A percentile compares a stretch with the other conserved stretches of the same genome.
Conservation (phyloP, 2,797 vertebrate genomes). For the Lophotriccus pileatus region DNA sequence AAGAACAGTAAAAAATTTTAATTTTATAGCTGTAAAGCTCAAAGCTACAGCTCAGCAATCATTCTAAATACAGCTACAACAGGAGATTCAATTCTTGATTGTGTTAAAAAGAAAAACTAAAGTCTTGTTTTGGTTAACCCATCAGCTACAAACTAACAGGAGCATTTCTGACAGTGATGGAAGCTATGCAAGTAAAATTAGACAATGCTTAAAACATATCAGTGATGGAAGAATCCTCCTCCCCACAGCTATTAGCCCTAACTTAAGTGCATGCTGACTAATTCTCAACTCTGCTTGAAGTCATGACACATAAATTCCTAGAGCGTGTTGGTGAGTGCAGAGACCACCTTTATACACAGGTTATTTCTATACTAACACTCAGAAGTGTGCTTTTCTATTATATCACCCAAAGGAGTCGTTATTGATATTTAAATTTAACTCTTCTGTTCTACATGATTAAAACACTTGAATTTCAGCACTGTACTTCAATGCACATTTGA, state of each 20-base stretch:
- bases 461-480: not conserved
- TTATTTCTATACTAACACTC: not conserved
- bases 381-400: not conserved
- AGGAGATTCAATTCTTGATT: not conserved
- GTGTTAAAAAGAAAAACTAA: not conserved
- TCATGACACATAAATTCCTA: not conserved
- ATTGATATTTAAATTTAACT: not conserved
- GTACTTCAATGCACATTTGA: not conserved
- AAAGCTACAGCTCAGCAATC: not conserved
- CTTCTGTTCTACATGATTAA: not conserved
- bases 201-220: not conserved
- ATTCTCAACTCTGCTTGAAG: not conserved
- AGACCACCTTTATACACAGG: not conserved
- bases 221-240: not conserved
- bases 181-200: not conserved
- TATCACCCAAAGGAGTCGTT: not conserved
- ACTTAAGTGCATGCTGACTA: not conserved
- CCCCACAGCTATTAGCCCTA: not conserved
- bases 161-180: not conserved
- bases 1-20: not conserved
- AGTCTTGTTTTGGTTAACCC: not conserved
- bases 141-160: not conserved
- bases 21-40: not conserved
- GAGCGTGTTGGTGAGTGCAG: not conserved
- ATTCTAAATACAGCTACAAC: not conserved